Base-by-base conservation (phyloP, 1,140 invertebrate species). In the Drosophila nikananu region DNA sequence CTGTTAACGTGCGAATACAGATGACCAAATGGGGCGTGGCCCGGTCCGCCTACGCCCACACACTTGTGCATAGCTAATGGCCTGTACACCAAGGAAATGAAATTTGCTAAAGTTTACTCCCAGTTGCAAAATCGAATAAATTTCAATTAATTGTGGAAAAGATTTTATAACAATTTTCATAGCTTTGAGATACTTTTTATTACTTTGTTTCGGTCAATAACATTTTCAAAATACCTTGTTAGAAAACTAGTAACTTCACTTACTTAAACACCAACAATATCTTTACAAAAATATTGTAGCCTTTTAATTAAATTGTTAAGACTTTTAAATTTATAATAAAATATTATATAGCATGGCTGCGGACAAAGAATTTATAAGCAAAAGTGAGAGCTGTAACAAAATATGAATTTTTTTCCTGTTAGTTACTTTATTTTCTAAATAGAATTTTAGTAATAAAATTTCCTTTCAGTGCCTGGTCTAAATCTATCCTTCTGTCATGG, bases 51-150 rank as follows among this genome's bases (percentile, higher is more conserved):
- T 0, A 15, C 80, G 30, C 61, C 37, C 52, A 54, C 57, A 67
- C 66, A 80, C 63, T 80, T 80, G 70, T 76, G 83, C 80, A 77
- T 80, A 82, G 71, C 79, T 81, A 86, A 86, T 82, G 79, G 86
- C 60, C 39, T 25, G 13, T 35, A 48, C 44, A 51, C 37, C 54
- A 52, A 49, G 67, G n/a, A 73, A 73, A 73, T 73, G 68, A 67
- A 73, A 73, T 73, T 73, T 73, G 66, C 35, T 13, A 60, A 73
- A 59, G 15, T 44, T 61, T 44, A 72, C 54, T 30, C 54, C 37
- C 13, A 49, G 25, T 49, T 49, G 49, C 49, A 27, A 51, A 61
- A 51, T 52, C 27, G 30, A 72, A 73, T 60, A 58, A 60, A 72
- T 72, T 52, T 42, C 65, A 42, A 72, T 73, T 23, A 71, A 49